Conservation (phyloP, 2,113 vertebrate genomes). For the Anseranas semipalmata region DNA sequence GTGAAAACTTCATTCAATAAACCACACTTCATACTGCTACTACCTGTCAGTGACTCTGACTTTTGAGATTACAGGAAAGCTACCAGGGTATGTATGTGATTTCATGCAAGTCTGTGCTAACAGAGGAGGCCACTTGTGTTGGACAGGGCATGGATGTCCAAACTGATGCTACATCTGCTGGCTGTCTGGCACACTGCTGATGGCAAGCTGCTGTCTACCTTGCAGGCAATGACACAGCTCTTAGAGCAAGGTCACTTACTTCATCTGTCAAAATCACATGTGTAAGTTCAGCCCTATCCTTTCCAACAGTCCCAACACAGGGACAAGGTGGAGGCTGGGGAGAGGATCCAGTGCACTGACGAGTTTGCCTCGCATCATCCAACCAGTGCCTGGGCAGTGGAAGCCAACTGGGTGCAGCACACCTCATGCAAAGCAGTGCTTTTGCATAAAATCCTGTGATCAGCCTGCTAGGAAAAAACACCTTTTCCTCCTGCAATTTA, state of each 20-base stretch:
- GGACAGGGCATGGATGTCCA: fast-evolving
- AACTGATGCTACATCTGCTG: not conserved
- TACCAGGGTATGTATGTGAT: not conserved
- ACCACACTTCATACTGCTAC: fast-evolving
- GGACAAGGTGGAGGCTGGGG: no score
- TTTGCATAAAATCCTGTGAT: not conserved
- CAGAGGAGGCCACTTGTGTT: fast-evolving
- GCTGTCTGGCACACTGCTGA: fast-evolving
- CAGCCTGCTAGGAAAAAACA: not conserved
- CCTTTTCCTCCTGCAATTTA: not conserved
- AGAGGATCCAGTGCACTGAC: no score
- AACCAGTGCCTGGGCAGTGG: no score
- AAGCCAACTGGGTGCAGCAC: not conserved
- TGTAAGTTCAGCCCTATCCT: not conserved
- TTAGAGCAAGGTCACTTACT: not conserved
- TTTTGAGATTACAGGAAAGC: not conserved
- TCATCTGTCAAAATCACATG: fast-evolving
- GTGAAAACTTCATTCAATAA: not conserved
- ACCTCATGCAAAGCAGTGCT: not conserved
- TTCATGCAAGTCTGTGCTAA: fast-evolving
- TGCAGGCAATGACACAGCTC: fast-evolving
- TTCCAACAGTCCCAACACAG: not conserved
- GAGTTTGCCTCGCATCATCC: no score
- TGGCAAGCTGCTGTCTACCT: fast-evolving
- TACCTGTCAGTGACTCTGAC: not conserved